Evolutionary conservation across 2,113 vertebrate species (phyloP).

Genomic region (Oostethus manadensis): DNA sequence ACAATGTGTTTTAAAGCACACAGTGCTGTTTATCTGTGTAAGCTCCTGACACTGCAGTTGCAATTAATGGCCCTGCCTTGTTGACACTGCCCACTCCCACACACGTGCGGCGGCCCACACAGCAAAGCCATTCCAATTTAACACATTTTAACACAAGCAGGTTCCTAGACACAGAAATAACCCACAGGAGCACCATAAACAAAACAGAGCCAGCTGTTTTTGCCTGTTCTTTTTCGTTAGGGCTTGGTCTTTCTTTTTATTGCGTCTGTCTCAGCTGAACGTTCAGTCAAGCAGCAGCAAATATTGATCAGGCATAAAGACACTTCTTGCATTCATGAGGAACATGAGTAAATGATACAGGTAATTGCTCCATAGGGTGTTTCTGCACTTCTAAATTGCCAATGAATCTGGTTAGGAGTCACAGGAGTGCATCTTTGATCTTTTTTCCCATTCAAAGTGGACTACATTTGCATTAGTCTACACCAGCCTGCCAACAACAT

Average conservation of each 20-base stretch:
- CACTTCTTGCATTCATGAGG: not conserved
- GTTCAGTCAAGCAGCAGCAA: constrained; percentile 6
- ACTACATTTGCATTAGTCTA: not conserved
- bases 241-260: not conserved
- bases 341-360: constrained; percentile 3
- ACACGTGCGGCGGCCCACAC: not conserved
- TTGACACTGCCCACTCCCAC: constrained; percentile 7
- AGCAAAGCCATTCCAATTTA: not conserved
- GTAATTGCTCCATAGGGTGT: not conserved
- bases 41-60: not conserved
- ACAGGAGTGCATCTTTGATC: not conserved
- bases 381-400: not conserved
- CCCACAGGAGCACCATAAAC: not conserved
- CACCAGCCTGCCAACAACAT: not conserved
- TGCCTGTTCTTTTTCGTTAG: not conserved
- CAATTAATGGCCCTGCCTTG: constrained; percentile 15
- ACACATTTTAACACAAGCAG: constrained; percentile 16
- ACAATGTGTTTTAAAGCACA: not conserved
- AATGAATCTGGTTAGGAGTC: not conserved
- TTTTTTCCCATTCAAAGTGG: not conserved
- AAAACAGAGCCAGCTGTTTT: not conserved
- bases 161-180: not conserved
- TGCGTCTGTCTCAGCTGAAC: not conserved
- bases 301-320: constrained; percentile 5
- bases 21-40: constrained; percentile 8